phyloP scores from a whole-genome alignment of 2,888 invertebrate species.

The Neria commutata region DNA sequence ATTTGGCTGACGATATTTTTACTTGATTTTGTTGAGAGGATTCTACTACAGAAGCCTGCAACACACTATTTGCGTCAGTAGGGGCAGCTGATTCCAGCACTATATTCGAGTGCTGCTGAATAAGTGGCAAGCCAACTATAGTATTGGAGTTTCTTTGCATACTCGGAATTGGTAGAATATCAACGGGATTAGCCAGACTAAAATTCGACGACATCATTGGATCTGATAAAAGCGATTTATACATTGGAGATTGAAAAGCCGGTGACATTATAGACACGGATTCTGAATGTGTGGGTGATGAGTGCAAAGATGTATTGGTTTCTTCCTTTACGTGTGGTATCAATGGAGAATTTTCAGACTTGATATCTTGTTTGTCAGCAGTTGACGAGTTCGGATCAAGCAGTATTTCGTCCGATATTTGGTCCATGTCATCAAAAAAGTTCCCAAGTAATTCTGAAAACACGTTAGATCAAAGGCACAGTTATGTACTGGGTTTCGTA shows the following conservation, averaged over 20 bases:
- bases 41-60: too few relatives aligned
- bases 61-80: constrained; percentile 9
- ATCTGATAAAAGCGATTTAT: constrained; percentile 45
- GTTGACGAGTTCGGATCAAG: constrained; percentile 32
- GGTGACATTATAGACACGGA: constrained; percentile 5
- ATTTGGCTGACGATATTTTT: too few relatives aligned
- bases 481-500: too few relatives aligned
- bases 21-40: too few relatives aligned
- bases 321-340: constrained; percentile 44
- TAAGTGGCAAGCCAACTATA: constrained; percentile 9
- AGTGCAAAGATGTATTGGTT: constrained; percentile 21
- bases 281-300: constrained; percentile 23
- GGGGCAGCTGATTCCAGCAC: background rate
- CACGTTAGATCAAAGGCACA: background rate
- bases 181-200: too few relatives aligned
- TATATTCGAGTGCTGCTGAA: background rate
- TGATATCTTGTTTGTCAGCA: constrained; percentile 26
- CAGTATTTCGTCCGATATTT: constrained; percentile 44
- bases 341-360: constrained; percentile 39
- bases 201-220: constrained; percentile 52
- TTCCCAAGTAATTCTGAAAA: constrained; percentile 52
- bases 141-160: constrained; percentile 25
- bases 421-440: constrained; percentile 55
- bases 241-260: constrained; percentile 35
- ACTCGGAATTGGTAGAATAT: constrained; percentile 28